These are phyloP conservation scores for Morpho deidamia DNA, from an alignment of 2,888 invertebrate genomes.

Conservation along the genomic window DNA sequence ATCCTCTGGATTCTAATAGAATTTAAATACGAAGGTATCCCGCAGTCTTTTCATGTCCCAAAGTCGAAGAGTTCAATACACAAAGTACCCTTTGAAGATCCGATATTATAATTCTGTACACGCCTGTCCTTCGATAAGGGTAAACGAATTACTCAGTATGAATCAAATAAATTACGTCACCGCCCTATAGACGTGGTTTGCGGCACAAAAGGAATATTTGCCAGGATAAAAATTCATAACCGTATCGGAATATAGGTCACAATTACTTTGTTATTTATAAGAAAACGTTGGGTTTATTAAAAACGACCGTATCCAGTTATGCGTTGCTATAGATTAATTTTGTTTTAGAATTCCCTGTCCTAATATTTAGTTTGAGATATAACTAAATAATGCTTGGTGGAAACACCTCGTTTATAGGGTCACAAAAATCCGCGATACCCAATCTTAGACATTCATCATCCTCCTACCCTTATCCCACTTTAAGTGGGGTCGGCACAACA, in stretches of 20 bases:
- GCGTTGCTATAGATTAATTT: too few species aligned
- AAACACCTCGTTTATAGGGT: too few species aligned
- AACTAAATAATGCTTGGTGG: too few species aligned
- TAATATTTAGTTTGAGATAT: too few species aligned
- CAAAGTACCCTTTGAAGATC: constrained; percentile 4
- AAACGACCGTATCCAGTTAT: background rate
- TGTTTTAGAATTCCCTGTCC: too few species aligned
- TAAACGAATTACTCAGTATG: constrained; percentile 42
- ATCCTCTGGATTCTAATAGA: too few species aligned
- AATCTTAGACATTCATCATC: too few species aligned
- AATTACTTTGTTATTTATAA: background rate
- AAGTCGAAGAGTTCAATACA: constrained; percentile 1
- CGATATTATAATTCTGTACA: constrained; percentile 20
- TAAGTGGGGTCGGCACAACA: too few species aligned
- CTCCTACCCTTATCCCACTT: too few species aligned
- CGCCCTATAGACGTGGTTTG: background rate
- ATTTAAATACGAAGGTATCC: background rate
- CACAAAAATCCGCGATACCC: too few species aligned
- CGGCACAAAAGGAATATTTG: background rate
- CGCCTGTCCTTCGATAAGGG: constrained; percentile 37
- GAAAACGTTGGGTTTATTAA: background rate
- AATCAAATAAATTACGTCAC: constrained; percentile 28
- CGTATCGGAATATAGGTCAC: background rate
- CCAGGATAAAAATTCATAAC: background rate
- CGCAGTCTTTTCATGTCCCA: background rate